phyloP scores from a whole-genome alignment of 2,888 invertebrate species.

The Eulithis testata region DNA sequence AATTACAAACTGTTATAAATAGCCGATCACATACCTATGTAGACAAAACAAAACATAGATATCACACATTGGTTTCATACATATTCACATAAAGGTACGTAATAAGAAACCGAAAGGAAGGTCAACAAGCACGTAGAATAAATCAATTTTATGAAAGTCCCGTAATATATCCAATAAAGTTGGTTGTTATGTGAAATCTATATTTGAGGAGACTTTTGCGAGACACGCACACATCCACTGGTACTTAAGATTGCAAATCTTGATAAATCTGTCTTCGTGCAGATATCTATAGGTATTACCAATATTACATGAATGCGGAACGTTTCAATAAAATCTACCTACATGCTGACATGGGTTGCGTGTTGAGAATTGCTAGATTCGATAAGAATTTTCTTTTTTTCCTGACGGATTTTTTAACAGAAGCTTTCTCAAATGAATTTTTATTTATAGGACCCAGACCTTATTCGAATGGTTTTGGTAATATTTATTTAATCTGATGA shows the following conservation, averaged over 20 bases:
- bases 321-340: slow-evolving; percentile 51
- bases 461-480: too few species aligned
- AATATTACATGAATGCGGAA: slow-evolving; percentile 51
- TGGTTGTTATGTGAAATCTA: slow-evolving; percentile 44
- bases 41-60: too few species aligned
- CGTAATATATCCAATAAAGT: slow-evolving; percentile 45
- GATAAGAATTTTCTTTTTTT: slow-evolving; percentile 17
- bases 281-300: slow-evolving; percentile 57
- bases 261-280: slow-evolving; percentile 63
- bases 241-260: slow-evolving; percentile 55
- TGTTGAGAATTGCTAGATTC: slow-evolving; percentile 25
- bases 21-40: too few species aligned
- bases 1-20: too few species aligned
- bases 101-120: slow-evolving; percentile 30
- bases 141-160: slow-evolving; percentile 48
- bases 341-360: slow-evolving; percentile 41
- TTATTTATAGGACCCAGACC: too few species aligned
- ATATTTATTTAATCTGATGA: too few species aligned
- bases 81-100: neutral
- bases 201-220: slow-evolving; percentile 42
- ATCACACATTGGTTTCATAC: neutral
- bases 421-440: neutral
- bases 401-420: slow-evolving; percentile 7
- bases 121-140: slow-evolving; percentile 43
- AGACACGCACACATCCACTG: slow-evolving; percentile 56